A percentile compares a stretch with the other conserved stretches of the same genome.
phyloP scores from a whole-genome alignment of 2,888 invertebrate species.

The Drosophila merina region DNA sequence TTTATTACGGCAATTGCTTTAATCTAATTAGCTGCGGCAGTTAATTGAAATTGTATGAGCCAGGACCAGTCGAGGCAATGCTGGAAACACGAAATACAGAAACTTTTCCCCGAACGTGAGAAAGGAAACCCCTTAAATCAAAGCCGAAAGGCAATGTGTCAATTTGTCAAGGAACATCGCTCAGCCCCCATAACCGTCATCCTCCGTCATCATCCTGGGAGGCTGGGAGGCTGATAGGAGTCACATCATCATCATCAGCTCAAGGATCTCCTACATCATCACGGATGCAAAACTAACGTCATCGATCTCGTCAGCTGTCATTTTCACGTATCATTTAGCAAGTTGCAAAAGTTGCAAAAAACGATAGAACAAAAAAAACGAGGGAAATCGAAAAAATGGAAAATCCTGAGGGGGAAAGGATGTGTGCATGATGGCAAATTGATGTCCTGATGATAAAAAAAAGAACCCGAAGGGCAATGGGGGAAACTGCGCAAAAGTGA shows the following conservation, averaged over 20 bases:
- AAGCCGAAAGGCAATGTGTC: slow-evolving; percentile 65
- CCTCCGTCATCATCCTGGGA: slow-evolving; percentile 7
- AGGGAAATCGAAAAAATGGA: slow-evolving; percentile 25
- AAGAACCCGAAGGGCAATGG: slow-evolving; percentile 10
- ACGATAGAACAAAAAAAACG: slow-evolving; percentile 30
- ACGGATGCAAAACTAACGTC: slow-evolving; percentile 78
- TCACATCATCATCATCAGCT: slow-evolving; percentile 15
- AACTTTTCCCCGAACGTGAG: slow-evolving; percentile 39
- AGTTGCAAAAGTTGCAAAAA: slow-evolving; percentile 64
- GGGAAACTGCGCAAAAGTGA: slow-evolving; percentile 21
- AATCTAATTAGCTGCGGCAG: slow-evolving; percentile 74
- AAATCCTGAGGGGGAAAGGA: slow-evolving; percentile 20
- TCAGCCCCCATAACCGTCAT: slow-evolving; percentile 52
- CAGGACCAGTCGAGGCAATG: background rate
- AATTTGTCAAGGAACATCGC: slow-evolving; percentile 78
- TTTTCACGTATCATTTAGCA: slow-evolving; percentile 84
- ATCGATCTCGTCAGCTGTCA: slow-evolving; percentile 84
- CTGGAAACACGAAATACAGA: background rate
- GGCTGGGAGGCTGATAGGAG: no score
- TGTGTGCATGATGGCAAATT: slow-evolving; percentile 71
- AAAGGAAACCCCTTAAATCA: slow-evolving; percentile 61
- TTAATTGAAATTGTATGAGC: slow-evolving; percentile 74
- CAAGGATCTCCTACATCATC: slow-evolving; percentile 51
- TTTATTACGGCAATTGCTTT: slow-evolving; percentile 61
- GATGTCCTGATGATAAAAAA: slow-evolving; percentile 56